Evolutionary conservation across 2,797 vertebrate species (phyloP).

Genomic region (Paguma larvata): DNA sequence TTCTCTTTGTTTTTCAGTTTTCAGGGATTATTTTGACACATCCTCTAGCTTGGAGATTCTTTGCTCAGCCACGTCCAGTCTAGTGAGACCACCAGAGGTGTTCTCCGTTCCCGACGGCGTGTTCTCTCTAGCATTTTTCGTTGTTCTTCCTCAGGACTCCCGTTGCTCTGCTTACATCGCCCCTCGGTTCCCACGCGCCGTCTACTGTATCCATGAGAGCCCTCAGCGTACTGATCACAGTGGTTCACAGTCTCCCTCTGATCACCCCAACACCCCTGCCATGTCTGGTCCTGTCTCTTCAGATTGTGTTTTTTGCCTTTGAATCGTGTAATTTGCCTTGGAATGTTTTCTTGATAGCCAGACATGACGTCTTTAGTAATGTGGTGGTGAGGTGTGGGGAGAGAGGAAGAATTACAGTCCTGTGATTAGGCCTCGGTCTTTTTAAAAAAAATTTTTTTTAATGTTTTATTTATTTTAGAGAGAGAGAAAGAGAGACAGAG

Average conservation of each 20-base stretch:
- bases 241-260: not conserved
- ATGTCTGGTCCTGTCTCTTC: not conserved
- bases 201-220: not conserved
- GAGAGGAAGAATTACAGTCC: not conserved
- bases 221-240: not conserved
- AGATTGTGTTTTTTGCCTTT: not conserved
- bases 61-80: not conserved
- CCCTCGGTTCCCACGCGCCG: fast-evolving
- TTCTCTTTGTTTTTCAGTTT: not conserved
- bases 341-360: not conserved
- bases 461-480: too few species aligned
- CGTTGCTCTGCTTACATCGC: not conserved
- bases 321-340: not conserved
- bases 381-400: too few species aligned
- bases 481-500: too few species aligned
- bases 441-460: too few species aligned
- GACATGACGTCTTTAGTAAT: fast-evolving
- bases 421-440: not conserved
- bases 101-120: not conserved
- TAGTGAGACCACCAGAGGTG: not conserved
- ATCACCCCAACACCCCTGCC: not conserved
- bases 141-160: not conserved
- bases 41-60: not conserved
- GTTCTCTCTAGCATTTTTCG: not conserved
- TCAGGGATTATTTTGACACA: not conserved